Evolutionary conservation across 2,797 vertebrate genomes (phyloP).

Genomic region (Sorex maritimensis): DNA sequence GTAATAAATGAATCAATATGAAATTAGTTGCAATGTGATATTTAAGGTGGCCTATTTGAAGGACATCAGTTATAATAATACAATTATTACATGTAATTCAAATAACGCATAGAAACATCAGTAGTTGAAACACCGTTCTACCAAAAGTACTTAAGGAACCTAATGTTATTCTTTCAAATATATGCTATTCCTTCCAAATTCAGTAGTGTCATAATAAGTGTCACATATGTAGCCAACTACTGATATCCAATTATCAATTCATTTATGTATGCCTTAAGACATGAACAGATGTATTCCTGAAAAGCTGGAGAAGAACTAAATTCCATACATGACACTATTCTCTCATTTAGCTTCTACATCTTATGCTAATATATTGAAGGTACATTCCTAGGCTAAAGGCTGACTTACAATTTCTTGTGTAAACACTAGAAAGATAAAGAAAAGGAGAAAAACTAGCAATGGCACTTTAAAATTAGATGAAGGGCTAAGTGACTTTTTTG

Average conservation of each 20-base stretch:
- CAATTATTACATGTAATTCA: constrained; percentile 69
- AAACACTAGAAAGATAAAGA: constrained; percentile 42
- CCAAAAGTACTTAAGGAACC: constrained; percentile 72
- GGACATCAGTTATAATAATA: constrained; percentile 21
- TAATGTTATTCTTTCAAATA: constrained; percentile 76
- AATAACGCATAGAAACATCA: constrained; percentile 54
- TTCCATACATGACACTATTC: constrained; percentile 74
- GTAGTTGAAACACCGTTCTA: constrained; percentile 69
- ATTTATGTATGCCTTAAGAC: constrained; percentile 84
- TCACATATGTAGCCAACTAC: constrained; percentile 80
- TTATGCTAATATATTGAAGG: constrained; percentile 74
- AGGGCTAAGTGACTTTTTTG: neutral
- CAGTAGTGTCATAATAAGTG: constrained; percentile 79
- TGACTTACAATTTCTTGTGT: constrained; percentile 47
- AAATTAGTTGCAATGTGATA: constrained; percentile 36
- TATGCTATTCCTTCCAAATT: constrained; percentile 81
- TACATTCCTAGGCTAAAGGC: constrained; percentile 48
- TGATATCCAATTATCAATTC: constrained; percentile 84
- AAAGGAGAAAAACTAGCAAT: constrained; percentile 34
- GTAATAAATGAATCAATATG: constrained; percentile 21
- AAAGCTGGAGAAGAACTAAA: constrained; percentile 74
- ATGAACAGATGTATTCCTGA: constrained; percentile 80
- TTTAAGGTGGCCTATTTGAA: constrained; percentile 70
- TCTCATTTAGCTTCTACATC: constrained; percentile 79
- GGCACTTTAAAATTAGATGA: neutral